Conservation (phyloP, 2,113 vertebrate genomes). For the Colinus virginianus region DNA sequence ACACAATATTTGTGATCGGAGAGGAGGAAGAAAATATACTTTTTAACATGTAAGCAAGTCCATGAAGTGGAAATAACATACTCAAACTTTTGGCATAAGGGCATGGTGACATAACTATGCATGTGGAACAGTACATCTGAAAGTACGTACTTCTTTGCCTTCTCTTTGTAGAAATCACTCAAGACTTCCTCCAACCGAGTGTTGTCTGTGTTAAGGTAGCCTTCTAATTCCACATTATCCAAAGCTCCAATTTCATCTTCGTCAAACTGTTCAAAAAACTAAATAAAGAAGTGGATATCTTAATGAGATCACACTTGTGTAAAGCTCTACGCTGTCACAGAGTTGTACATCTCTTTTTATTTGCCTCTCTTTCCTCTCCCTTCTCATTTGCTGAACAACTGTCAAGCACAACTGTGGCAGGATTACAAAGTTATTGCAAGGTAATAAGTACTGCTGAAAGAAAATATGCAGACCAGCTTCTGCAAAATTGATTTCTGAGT, state of each 20-base stretch:
- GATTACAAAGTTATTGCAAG: background rate
- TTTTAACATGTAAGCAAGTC: background rate
- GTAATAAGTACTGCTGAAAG: background rate
- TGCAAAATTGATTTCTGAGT: background rate
- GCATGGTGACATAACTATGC: background rate
- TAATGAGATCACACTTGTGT: background rate
- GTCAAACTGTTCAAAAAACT: conserved; percentile 97
- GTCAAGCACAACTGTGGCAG: background rate
- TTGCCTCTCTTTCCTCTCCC: background rate
- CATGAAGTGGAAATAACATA: background rate
- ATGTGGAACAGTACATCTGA: background rate
- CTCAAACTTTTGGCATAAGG: background rate
- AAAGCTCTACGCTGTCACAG: too few relatives aligned
- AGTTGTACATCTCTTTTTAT: background rate
- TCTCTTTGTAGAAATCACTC: conserved; percentile 91
- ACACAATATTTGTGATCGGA: background rate
- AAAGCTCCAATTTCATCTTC: conserved; percentile 96
- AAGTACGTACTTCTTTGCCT: conserved; percentile 86
- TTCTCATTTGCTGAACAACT: background rate
- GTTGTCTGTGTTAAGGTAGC: conserved; percentile 88
- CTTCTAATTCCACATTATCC: conserved; percentile 95
- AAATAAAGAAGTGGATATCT: conserved; percentile 9
- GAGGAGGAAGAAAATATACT: background rate
- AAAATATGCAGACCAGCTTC: background rate
- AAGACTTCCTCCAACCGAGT: conserved; percentile 88